Base-by-base conservation (phyloP, 2,797 vertebrate genomes). In the Xenentodon cancila region DNA sequence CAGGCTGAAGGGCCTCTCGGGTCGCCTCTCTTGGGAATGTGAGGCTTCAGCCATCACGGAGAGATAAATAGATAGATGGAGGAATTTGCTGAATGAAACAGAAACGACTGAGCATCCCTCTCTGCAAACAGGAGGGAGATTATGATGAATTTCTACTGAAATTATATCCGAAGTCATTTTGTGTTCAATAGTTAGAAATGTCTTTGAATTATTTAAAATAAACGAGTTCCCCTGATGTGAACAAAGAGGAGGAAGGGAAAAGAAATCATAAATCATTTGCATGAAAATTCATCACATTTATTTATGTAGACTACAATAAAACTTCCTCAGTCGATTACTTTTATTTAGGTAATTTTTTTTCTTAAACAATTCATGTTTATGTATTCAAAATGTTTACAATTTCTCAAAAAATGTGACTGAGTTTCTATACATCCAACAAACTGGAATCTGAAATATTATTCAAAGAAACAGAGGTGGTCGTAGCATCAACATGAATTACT, bases 1-100 rank as follows among this genome's bases (percentile, higher is more conserved):
- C 81, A 79, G 88, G 89, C 84, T 89, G 84, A 86, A 81, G 79
- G 85, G 84, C 76, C 68, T 60, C 63, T 66, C 62, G 27, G 91
- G 89, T 90, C 79, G 5, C 73, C 73, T 87, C 87, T 73, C 51
- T 48, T 30, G 81, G 82, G 89, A 81, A 68, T 83, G 63, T 64
- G 51, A 63, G 80, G 73, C 48, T 82, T 72, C 62, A 78, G 76
- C 70, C 56, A 70, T 71, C 54, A 51, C 65, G 18, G 66, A 58
- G 55, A 84, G 77, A 84, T 80, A 86, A 77, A 77, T 79, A 76
- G 74, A 75, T 66, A 73, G 79, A 85, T 71, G 75, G 74, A 53
- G 65, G 64, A 59, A 74, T 85, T 70, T 71, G 72, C 66, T 42
- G 52, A 63, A 77, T 66, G 40, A 61, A 72, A 75, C 48, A 53